These are phyloP conservation scores for Genyomyrus donnyi DNA, from an alignment of 2,113 vertebrate species.

Conservation along the genomic window DNA sequence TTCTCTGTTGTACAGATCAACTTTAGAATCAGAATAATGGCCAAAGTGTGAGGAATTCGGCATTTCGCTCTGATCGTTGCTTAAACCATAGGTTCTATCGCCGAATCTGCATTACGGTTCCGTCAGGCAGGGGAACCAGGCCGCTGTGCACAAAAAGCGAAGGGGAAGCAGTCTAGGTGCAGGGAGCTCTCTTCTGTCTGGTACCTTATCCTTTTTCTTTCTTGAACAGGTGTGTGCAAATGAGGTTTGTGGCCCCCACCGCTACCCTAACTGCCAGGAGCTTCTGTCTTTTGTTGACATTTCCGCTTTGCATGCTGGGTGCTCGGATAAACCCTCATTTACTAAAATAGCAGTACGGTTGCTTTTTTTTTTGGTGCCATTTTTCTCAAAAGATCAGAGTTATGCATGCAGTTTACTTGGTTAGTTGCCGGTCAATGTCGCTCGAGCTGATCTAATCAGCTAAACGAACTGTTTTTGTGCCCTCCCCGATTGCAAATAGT, in stretches of 20 bases:
- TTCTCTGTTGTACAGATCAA: neutral
- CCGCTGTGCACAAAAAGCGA: neutral
- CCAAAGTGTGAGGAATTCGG: neutral
- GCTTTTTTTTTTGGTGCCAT: neutral
- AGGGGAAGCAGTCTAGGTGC: no score
- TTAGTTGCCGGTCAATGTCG: neutral
- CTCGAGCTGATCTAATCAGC: neutral
- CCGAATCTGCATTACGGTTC: neutral
- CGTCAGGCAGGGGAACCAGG: neutral
- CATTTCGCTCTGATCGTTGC: neutral
- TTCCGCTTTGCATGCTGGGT: neutral
- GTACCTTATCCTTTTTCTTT: neutral
- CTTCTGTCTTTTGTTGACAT: conserved; percentile 17
- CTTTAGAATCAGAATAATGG: neutral
- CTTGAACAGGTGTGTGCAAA: neutral
- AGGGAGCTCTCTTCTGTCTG: neutral
- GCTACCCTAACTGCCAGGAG: conserved; percentile 10
- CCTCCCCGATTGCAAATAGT: neutral
- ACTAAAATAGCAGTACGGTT: neutral
- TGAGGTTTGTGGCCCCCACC: neutral
- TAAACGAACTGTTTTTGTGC: conserved; percentile 23
- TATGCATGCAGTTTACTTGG: neutral
- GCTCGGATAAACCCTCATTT: neutral
- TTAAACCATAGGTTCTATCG: neutral
- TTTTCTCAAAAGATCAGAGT: neutral